Evolutionary conservation across 2,888 invertebrate genomes (phyloP), one percentile per base, ranked within the genome.

Genomic region (Drosophila meridionalis): DNA sequence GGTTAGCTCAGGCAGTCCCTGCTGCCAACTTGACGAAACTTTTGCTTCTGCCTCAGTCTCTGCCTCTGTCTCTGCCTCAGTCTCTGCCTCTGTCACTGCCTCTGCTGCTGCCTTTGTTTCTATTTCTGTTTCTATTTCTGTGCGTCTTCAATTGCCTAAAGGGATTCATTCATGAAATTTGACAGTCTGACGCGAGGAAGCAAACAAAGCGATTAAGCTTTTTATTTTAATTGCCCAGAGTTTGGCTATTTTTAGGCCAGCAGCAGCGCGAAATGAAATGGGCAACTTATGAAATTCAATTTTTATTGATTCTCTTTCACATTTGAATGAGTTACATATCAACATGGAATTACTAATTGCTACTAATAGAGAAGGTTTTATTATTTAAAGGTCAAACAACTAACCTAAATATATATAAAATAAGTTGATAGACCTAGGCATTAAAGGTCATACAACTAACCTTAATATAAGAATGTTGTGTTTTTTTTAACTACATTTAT

Each of bases 111-210:
- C n/a, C 32, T 57, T 12, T 56, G 6, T n/a, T 61, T 36, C 40
- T 57, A 8, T 32, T 62, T 53, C 34, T 56, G 1, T 43, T 56
- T 56, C 45, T 66, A 58, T 67, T 74, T 59, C 42, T 40, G 36
- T 50, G 45, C 43, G 58, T 73, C 76, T 79, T 85, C 77, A 84
- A 89, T 82, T 83, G 76, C 76, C 65, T 59, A 38, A 38, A 55
- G 63, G 72, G 71, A 74, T 89, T 87, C 84, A 85, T 85, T 85
- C 84, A 85, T 85, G 89, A 89, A 85, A 79, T 79, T 84, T 79
- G 87, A 84, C 82, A 84, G 69, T 66, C 72, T 68, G 77, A 73
- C 82, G 73, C 66, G 62, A 56, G 47, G 53, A 64, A 59, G 40
- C 65, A 72, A 87, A 83, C 76, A 83, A 73, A 82, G 65, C 80